Evolutionary conservation across 2,113 vertebrate species (phyloP).

Genomic region (Pitta sordida): DNA sequence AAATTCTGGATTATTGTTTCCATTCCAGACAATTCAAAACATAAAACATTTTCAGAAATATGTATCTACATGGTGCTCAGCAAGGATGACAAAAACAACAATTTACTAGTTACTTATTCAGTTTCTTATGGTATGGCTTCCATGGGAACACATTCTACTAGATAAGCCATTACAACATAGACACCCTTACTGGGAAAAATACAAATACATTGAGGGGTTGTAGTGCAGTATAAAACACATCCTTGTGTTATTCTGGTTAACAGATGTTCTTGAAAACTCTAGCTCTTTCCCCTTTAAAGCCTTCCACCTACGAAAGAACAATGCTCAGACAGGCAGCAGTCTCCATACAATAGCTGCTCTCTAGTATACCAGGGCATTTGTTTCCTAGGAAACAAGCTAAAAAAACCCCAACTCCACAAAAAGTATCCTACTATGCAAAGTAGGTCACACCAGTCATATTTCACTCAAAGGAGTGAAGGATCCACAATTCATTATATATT

Average conservation of each 20-base stretch:
- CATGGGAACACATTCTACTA: neutral
- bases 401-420: neutral
- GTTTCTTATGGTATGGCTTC: neutral
- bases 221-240: neutral
- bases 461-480: conserved; percentile 27
- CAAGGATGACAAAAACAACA: neutral
- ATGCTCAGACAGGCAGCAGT: conserved; percentile 22
- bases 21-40: neutral
- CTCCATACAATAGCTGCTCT: conserved; percentile 23
- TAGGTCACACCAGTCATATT: conserved; percentile 56
- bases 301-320: conserved; percentile 40
- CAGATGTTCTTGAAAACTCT: conserved; percentile 2
- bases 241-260: neutral
- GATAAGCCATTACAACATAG: neutral
- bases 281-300: neutral
- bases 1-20: neutral
- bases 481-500: conserved; percentile 3
- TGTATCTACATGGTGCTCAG: neutral
- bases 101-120: neutral
- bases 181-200: neutral
- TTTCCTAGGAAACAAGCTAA: conserved; percentile 64
- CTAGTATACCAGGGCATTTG: conserved; percentile 13
- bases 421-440: conserved; percentile 62
- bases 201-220: neutral
- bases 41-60: neutral